Conservation (phyloP, 2,113 vertebrate genomes). For the Sminthopsis crassicaudata region DNA sequence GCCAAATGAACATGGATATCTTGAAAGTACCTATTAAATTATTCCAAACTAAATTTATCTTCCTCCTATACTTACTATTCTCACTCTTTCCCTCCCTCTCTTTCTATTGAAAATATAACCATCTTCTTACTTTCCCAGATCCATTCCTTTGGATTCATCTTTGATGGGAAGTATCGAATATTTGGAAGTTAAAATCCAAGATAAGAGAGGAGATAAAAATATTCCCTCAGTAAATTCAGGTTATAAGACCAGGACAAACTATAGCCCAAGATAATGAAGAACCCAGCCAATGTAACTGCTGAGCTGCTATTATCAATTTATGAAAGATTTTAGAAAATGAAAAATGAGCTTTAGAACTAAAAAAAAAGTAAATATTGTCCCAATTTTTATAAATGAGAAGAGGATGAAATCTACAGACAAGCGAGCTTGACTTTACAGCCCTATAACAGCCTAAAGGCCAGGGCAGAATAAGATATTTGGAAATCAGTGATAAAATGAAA, state of each 20-base stretch:
- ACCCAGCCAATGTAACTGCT: not conserved
- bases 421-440: not conserved
- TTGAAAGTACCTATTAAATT: not conserved
- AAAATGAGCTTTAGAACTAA: not conserved
- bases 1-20: not conserved
- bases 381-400: not conserved
- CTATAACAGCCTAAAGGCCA: not conserved
- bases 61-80: not conserved
- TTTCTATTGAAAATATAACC: not conserved
- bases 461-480: not conserved
- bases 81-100: not conserved
- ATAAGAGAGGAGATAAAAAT: not conserved
- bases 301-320: not conserved
- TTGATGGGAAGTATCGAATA: not conserved
- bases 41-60: not conserved
- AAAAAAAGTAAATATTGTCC: not conserved
- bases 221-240: not conserved
- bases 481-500: not conserved
- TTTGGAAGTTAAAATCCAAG: not conserved
- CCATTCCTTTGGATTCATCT: not conserved
- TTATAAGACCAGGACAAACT: not conserved
- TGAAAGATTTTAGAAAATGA: not conserved
- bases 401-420: not conserved
- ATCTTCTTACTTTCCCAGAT: not conserved
- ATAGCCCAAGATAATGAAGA: not conserved